phyloP scores from a whole-genome alignment of 2,113 vertebrate species.

The Cololabis saira region DNA sequence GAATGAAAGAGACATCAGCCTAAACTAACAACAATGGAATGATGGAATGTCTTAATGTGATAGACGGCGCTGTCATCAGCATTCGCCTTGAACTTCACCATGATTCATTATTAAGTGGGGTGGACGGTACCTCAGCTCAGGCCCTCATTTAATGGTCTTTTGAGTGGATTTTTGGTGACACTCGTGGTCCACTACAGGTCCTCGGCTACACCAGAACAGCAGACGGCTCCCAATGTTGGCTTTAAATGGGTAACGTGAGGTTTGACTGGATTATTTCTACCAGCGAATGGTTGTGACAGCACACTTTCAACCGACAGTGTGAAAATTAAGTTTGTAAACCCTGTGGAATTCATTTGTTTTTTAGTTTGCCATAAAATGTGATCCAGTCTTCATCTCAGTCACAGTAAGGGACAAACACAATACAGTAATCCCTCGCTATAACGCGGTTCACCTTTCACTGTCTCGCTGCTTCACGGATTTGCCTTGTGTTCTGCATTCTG shows the following conservation, averaged over 20 bases:
- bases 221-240: conserved; percentile 55
- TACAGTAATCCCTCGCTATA: no score
- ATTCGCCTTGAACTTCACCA: conserved; percentile 85
- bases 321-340: no score
- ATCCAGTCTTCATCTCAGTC: no score
- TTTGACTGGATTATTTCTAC: conserved; percentile 39
- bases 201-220: conserved; percentile 80
- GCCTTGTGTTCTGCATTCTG: no score
- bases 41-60: conserved; percentile 85
- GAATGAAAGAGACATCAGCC: conserved; percentile 62
- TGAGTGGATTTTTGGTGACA: conserved; percentile 85
- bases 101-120: conserved; percentile 92
- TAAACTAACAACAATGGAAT: conserved; percentile 78
- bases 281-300: conserved; percentile 13
- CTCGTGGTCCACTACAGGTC: conserved; percentile 78
- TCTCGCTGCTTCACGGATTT: no score
- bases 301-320: not conserved
- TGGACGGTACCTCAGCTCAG: conserved; percentile 79
- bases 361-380: no score
- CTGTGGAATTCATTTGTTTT: no score
- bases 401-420: not conserved
- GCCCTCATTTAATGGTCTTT: conserved; percentile 82
- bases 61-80: conserved; percentile 88
- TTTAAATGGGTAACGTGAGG: conserved; percentile 22
- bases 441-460: no score